Base-by-base conservation (phyloP, 1,140 invertebrate genomes). In the Drosophila gunungcola region DNA sequence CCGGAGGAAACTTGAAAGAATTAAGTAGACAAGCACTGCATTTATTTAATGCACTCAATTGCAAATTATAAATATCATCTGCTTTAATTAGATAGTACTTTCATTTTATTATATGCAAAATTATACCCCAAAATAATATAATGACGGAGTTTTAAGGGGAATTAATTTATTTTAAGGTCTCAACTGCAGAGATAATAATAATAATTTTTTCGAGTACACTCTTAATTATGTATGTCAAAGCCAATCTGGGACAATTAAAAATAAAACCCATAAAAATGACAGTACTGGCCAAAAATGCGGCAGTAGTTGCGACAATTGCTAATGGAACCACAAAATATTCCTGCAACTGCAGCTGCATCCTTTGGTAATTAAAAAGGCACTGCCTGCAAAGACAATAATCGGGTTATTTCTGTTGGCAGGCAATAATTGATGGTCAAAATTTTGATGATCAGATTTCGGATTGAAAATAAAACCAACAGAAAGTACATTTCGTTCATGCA, bases 351-450 rank as follows among this genome's bases (percentile, higher is more conserved):
- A 29, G 7, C 64, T 48, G 64, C 63, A 55, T 34, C 27, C 49
- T 38, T 49, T 11, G 72, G 76, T 68, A 83, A 83, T 84, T 83
- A 73, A 79, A 75, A 77, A 57, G 41, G 25, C 41, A 52, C 27
- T 43, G 53, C 60, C 69, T 49, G 61, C 51, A 34, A 39, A 69
- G 67, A 56, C 67, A 70, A 70, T 70, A 70, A 70, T 69, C 67
- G 64, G 42, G 51, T 72, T 67, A 63, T 55, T 68, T 49, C 45
- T 55, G n/a, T 13, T 42, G 55, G 48, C 27, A 55, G 25, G 48
- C 51, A 69, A 65, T 60, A 48, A 64, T 56, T 64, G 32, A 38
- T 69, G 29, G 34, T 55, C 68, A 9, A 42, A 56, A 11, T 36
- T 43, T 46, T 67, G 53, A 69, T 69, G 73, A 58, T 34, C 70